Evolutionary conservation across 2,888 invertebrate genomes (phyloP).

Genomic region (Dryadula phaetusa): DNA sequence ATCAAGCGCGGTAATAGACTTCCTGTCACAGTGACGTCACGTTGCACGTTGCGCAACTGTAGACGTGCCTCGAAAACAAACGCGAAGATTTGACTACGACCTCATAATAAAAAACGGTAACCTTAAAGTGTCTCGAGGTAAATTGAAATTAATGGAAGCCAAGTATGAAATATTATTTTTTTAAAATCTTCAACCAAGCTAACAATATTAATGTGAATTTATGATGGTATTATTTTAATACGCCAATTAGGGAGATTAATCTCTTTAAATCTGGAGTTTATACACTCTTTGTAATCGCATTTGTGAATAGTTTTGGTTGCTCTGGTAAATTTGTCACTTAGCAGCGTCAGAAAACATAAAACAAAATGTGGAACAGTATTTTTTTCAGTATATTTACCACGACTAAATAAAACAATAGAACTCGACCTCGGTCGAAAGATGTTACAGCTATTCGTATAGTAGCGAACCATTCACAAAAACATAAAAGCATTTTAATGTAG

Average conservation of each 20-base stretch:
- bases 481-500: slow-evolving; percentile 41
- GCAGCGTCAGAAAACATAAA: slow-evolving; percentile 10
- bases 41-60: slow-evolving; percentile 23
- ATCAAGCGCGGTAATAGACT: slow-evolving; percentile 67
- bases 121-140: slow-evolving; percentile 37
- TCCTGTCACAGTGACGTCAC: slow-evolving; percentile 66
- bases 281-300: neutral
- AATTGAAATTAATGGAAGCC: slow-evolving; percentile 36
- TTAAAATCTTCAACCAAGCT: slow-evolving; percentile 9
- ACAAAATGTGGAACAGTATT: slow-evolving; percentile 8
- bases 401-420: slow-evolving; percentile 37
- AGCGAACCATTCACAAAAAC: slow-evolving; percentile 40
- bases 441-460: slow-evolving; percentile 37
- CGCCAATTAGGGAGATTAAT: neutral
- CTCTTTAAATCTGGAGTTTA: too few species aligned
- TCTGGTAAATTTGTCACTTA: neutral
- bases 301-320: neutral
- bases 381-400: slow-evolving; percentile 29
- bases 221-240: neutral
- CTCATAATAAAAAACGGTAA: slow-evolving; percentile 39
- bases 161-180: slow-evolving; percentile 18
- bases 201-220: slow-evolving; percentile 20
- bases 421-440: slow-evolving; percentile 39
- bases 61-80: slow-evolving; percentile 51
- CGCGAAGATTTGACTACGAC: slow-evolving; percentile 38